Conservation (phyloP, 92 coral and sea anemone species). For the Heliopora coerulea region DNA sequence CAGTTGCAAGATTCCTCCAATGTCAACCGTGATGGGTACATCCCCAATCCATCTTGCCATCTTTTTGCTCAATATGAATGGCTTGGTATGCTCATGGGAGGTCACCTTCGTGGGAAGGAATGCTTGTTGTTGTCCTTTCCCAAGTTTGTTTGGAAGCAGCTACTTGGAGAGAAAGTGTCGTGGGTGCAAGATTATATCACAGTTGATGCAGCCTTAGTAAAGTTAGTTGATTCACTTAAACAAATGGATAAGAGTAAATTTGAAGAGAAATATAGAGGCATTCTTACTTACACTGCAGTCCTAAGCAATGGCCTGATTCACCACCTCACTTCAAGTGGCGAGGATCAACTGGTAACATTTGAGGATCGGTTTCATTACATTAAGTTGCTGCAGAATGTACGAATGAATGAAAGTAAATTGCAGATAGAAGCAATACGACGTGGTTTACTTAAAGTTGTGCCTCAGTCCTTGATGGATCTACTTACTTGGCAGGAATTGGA, state of each 20-base stretch:
- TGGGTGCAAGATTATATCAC: constrained; percentile 94
- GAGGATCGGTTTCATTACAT: constrained; percentile 77
- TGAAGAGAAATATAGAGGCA: constrained; percentile 82
- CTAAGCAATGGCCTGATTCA: constrained; percentile 77
- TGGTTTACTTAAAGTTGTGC: constrained; percentile 88
- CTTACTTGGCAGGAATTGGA: constrained; percentile 99
- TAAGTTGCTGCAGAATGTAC: constrained; percentile 67
- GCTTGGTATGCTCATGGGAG: constrained; percentile 99
- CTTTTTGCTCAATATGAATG: constrained; percentile 85
- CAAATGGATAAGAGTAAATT: constrained; percentile 74
- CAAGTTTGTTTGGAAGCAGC: constrained; percentile 85
- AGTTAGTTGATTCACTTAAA: constrained; percentile 73
- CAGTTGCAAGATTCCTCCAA: constrained; percentile 97
- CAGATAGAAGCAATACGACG: constrained; percentile 90
- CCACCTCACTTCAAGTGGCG: constrained; percentile 75
- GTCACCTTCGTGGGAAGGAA: constrained; percentile 85
- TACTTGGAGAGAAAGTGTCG: constrained; percentile 89
- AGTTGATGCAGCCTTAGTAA: constrained; percentile 88
- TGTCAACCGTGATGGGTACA: constrained; percentile 93
- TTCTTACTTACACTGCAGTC: constrained; percentile 79
- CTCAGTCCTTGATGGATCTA: constrained; percentile 87
- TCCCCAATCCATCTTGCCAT: constrained; percentile 91
- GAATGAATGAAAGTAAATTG: constrained; percentile 75
- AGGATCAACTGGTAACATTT: constrained; percentile 76
- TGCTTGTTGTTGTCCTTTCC: constrained; percentile 88